Evolutionary conservation across 2,888 invertebrate species (phyloP).

Genomic region (Tenthredo mesomela): DNA sequence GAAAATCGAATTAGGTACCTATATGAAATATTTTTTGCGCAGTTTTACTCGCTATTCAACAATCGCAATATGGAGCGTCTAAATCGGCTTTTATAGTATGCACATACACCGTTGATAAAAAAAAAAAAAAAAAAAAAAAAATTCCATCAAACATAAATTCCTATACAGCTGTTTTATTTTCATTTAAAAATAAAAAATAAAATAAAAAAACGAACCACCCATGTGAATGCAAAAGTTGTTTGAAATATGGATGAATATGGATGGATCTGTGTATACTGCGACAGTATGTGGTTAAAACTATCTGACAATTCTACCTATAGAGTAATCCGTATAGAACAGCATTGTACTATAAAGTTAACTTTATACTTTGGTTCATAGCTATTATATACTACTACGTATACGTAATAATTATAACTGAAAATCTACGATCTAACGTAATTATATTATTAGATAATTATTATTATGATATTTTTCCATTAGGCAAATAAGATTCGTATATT

Average conservation of each 20-base stretch:
- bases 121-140: not conserved
- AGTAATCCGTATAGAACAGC: not conserved
- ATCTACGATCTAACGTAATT: not conserved
- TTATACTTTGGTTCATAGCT: not conserved
- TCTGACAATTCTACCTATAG: not conserved
- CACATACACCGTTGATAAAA: too few relatives aligned
- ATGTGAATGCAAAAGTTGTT: not conserved
- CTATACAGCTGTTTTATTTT: not conserved
- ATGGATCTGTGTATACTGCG: not conserved
- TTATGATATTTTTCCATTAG: too few relatives aligned
- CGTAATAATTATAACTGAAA: not conserved
- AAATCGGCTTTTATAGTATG: too few relatives aligned
- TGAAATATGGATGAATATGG: not conserved
- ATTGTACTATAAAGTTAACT: slow-evolving; percentile 29
- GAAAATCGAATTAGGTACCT: not conserved
- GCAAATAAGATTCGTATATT: too few relatives aligned
- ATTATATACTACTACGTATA: not conserved
- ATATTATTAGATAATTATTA: not conserved
- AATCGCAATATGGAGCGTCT: too few relatives aligned
- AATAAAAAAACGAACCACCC: not conserved
- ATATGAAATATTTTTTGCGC: not conserved
- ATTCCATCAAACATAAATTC: not conserved
- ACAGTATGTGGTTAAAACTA: slow-evolving; percentile 14
- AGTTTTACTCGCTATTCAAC: not conserved
- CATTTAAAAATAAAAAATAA: not conserved